Evolutionary conservation across 2,797 vertebrate species (phyloP), one percentile per base, ranked within the genome.

Genomic region (Myotis planiceps): DNA sequence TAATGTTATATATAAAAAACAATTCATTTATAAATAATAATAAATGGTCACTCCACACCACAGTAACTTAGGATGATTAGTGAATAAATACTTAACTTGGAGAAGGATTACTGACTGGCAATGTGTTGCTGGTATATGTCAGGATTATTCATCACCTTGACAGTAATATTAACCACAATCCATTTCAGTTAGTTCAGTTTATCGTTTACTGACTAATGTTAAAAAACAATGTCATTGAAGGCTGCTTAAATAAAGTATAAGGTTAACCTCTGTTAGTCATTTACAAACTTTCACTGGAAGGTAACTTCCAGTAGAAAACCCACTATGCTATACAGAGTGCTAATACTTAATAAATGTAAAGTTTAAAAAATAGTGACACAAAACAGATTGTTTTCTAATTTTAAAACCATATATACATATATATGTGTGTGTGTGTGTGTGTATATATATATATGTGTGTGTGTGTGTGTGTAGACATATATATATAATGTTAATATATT

Each of bases 141-240:
- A 98, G 95, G 49, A 96, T 96, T 85, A 85, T 96, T 98, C 37
- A 1, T 97, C 97, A 98, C 94, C 94, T 84, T 98, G 98, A 98
- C 98, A 98, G 97, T 97, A 98, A 98, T 98, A 98, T 97, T 98
- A 98, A 98, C 98, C 98, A 98, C 98, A 97, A 98, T 97, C 96
- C 97, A 98, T 98, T 98, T 97, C 97, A 98, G 94, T 98, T 98
- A 95, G 97, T 98, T 96, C 97, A 97, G 98, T 98, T 98, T 98
- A 98, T 98, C 97, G 96, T 95, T 96, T 96, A 97, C 96, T 98
- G 98, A 98, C 96, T 96, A 97, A 98, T 97, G 97, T 93, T 98
- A 96, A 97, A 97, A 98, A 98, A 98, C 97, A 98, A 89, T 94
- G 97, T 96, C 90, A 12, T 37, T 95, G 92, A 97, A 97, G 96